Evolutionary conservation across 2,113 vertebrate genomes (phyloP).

Genomic region (Osmerus mordax): DNA sequence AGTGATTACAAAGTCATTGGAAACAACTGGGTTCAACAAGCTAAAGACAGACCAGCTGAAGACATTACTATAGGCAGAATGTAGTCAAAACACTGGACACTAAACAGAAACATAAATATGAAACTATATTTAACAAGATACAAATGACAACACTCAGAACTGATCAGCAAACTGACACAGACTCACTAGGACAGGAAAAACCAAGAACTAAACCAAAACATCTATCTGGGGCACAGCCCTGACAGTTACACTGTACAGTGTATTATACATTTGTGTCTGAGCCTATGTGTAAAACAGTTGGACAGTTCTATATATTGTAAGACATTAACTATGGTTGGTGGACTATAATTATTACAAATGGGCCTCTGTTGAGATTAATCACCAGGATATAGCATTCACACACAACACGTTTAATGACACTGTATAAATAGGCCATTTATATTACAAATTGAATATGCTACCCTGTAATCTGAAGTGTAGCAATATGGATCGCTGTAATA

Average conservation of each 20-base stretch:
- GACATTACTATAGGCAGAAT: too few relatives aligned
- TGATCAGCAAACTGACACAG: constrained; percentile 15
- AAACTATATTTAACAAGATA: too few relatives aligned
- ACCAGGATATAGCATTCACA: constrained; percentile 20
- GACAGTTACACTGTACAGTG: background rate
- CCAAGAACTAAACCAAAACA: too few relatives aligned
- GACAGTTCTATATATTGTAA: background rate
- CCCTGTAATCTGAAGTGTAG: constrained; percentile 46
- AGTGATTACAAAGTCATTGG: too few relatives aligned
- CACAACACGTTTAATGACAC: constrained; percentile 37
- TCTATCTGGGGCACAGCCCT: background rate
- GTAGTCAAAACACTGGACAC: too few relatives aligned
- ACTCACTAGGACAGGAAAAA: too few relatives aligned
- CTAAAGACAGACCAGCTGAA: too few relatives aligned
- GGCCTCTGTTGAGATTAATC: constrained; percentile 38
- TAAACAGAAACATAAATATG: too few relatives aligned
- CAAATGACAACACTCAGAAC: too few relatives aligned
- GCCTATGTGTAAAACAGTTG: background rate
- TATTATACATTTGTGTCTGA: background rate
- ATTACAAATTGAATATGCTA: constrained; percentile 44
- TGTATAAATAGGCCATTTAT: constrained; percentile 48
- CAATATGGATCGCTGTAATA: constrained; percentile 28
- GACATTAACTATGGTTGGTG: constrained; percentile 11
- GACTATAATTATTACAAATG: constrained; percentile 47
- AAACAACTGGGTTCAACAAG: too few relatives aligned